phyloP scores from a whole-genome alignment of 2,113 vertebrate species.

The Anoura caudifer region DNA sequence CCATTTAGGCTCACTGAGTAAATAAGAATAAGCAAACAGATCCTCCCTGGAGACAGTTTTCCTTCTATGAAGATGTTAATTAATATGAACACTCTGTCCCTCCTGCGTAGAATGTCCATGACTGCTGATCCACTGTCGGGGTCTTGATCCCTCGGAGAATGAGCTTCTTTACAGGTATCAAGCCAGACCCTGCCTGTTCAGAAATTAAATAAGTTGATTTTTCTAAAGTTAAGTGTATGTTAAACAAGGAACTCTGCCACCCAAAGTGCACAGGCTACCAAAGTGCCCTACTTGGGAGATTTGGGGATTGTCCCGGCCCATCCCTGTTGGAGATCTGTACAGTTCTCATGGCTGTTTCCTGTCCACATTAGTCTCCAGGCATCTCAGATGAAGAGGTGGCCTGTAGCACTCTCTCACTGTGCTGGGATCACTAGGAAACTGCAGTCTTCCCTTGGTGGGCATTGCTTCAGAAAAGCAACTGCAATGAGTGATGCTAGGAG shows the following conservation, averaged over 20 bases:
- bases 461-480: not conserved
- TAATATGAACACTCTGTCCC: conserved; percentile 31
- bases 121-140: not conserved
- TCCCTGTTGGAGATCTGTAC: not conserved
- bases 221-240: not conserved
- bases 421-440: not conserved
- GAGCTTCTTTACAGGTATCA: not conserved
- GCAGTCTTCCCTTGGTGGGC: not conserved
- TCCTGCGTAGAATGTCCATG: not conserved
- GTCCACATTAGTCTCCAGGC: not conserved
- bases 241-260: not conserved
- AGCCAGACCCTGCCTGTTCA: not conserved
- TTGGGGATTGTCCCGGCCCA: not conserved
- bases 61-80: conserved; percentile 77
- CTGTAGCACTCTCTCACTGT: not conserved
- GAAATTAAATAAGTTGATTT: not conserved
- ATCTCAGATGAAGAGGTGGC: not conserved
- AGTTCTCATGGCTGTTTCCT: not conserved
- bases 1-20: conserved; percentile 45
- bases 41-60: conserved; percentile 66
- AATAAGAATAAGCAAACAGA: conserved; percentile 74
- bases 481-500: not conserved
- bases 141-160: not conserved
- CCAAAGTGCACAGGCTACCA: not conserved
- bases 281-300: not conserved